Evolutionary conservation across 1,140 invertebrate genomes (phyloP).

Genomic region (Archivesica marissinica): DNA sequence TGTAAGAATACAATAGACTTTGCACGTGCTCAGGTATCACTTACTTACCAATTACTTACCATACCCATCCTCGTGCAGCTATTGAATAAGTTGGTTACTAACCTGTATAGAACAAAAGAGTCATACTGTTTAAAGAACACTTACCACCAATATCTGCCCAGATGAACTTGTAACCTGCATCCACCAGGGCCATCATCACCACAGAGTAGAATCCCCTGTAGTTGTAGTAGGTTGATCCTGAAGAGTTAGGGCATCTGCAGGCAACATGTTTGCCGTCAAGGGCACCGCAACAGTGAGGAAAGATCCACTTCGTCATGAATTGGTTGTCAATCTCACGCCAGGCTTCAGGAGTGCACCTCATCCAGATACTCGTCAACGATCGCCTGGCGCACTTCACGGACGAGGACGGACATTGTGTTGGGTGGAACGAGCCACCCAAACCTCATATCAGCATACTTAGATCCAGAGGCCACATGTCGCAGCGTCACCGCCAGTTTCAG

Average conservation of each 20-base stretch:
- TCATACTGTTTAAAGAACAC: constrained; percentile 48
- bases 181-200: constrained; percentile 61
- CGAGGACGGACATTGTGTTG: constrained; percentile 39
- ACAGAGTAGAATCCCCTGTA: constrained; percentile 58
- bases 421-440: constrained; percentile 43
- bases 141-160: constrained; percentile 49
- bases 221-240: constrained; percentile 51
- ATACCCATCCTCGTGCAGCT: no score
- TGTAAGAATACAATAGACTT: no score
- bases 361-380: constrained; percentile 60
- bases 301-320: constrained; percentile 44
- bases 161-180: constrained; percentile 60
- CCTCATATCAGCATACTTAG: constrained; percentile 56
- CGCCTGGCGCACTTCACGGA: constrained; percentile 59
- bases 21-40: no score
- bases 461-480: constrained; percentile 54
- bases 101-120: no score
- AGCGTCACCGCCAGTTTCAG: constrained; percentile 60
- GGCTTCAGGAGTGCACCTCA: constrained; percentile 58
- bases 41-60: no score
- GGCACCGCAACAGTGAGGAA: constrained; percentile 48
- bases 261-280: constrained; percentile 61
- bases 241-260: neutral
- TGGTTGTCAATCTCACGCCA: constrained; percentile 41
- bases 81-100: no score